Evolutionary conservation across 1,140 invertebrate species (phyloP), one percentile per base, ranked within the genome.

Genomic region (Cotesia typhae): DNA sequence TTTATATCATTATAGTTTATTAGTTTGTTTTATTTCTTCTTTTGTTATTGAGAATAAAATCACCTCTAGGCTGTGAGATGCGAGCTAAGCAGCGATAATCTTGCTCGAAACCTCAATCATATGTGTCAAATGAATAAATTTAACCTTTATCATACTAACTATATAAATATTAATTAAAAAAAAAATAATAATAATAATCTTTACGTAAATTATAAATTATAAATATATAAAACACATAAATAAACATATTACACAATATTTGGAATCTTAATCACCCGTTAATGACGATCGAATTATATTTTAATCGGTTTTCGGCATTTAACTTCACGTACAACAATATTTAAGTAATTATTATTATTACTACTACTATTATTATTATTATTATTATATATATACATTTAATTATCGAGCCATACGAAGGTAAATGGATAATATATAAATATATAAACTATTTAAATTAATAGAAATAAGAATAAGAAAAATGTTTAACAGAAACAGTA

Each of bases 31-130:
- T 2, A 47, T 47, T 9, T 9, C 6, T 47, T 28, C 28, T 28
- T 28, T 28, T 28, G 28, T 65, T 61, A 35, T 57, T 73, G 71
- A 77, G 20, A 78, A 78, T 77, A 76, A 80, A 84, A 83, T 83
- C 79, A 83, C 81, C 75, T 81, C 79, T 85, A 84, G 84, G 84
- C 84, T 85, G 84, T 85, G 84, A 85, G 83, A 83, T 80, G 81
- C 81, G 81, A 85, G 81, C 78, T 83, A 82, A 84, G 82, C 83
- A 83, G 78, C 81, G 78, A 79, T 74, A 80, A 77, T 81, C 78
- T 83, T 82, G 81, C 83, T 85, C 82, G 81, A 84, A 80, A 84
- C 83, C 83, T 84, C 82, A 84, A 85, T 83, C 81, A 81, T 28
- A 28, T 85, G 84, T 84, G 84, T 85, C 84, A 85, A 85, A 85